A percentile compares a stretch with the other conserved stretches of the same genome.
Evolutionary conservation across 2,113 vertebrate genomes (phyloP).

Genomic region (Cyanoderma ruficeps): DNA sequence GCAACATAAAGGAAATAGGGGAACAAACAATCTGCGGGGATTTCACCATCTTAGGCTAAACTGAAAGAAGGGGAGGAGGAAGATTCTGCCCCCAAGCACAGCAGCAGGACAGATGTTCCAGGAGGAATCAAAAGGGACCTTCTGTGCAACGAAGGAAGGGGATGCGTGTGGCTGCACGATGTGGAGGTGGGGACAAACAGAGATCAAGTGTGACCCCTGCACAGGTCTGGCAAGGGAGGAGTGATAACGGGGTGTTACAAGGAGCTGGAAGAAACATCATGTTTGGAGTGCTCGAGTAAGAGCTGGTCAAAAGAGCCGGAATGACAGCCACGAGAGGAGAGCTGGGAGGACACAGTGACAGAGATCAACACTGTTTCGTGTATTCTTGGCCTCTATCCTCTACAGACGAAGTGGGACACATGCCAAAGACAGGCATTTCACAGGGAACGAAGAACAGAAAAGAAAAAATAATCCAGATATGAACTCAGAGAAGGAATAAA

Average conservation of each 20-base stretch:
- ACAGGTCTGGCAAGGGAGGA: not conserved
- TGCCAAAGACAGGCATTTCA: slow-evolving; percentile 45
- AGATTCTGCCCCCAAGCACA: not conserved
- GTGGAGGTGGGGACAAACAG: not conserved
- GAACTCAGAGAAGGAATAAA: not conserved
- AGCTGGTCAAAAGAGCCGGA: not conserved
- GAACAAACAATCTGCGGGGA: slow-evolving; percentile 74
- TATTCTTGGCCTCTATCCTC: slow-evolving; percentile 23
- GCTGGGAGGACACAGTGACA: slow-evolving; percentile 3
- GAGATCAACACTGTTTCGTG: not conserved
- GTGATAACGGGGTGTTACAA: not conserved
- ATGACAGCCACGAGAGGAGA: not conserved
- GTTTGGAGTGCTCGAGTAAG: not conserved
- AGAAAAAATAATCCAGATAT: not conserved
- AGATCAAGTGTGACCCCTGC: not conserved
- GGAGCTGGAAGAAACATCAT: not conserved
- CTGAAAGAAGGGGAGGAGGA: slow-evolving; percentile 68
- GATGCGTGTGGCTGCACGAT: fast-evolving
- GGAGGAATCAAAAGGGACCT: slow-evolving; percentile 26
- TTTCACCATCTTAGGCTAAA: slow-evolving; percentile 77
- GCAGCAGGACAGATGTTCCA: slow-evolving; percentile 37
- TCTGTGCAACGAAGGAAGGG: not conserved
- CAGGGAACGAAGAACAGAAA: not conserved
- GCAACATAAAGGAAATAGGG: slow-evolving; percentile 77
- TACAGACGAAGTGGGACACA: not conserved